Percentiles rank a stretch among this genome's conserved stretches.
Conservation (phyloP, 2,888 invertebrate species). For the Plutella xylostella region DNA sequence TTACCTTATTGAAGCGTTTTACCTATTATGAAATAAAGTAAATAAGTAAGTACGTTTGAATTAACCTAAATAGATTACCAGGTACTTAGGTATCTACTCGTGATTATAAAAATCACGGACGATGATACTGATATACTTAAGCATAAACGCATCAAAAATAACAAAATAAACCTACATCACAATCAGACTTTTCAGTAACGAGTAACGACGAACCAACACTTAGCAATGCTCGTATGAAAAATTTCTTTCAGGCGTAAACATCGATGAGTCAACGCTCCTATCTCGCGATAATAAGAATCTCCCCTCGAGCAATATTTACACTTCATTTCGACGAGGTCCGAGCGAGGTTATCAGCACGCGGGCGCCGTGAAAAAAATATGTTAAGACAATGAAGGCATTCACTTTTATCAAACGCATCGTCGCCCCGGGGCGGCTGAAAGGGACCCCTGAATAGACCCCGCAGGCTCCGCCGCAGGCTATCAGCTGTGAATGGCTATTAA, state of each 20-base stretch:
- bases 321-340: slow-evolving; percentile 29
- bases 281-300: slow-evolving; percentile 9
- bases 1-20: too few species aligned
- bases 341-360: slow-evolving; percentile 46
- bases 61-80: too few species aligned
- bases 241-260: slow-evolving; percentile 1
- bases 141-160: too few species aligned
- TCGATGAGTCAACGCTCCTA: not conserved
- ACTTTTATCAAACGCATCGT: slow-evolving; percentile 62
- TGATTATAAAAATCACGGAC: too few species aligned
- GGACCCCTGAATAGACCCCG: slow-evolving; percentile 47
- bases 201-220: too few species aligned
- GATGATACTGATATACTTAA: too few species aligned
- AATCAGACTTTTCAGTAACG: too few species aligned
- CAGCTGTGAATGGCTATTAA: slow-evolving; percentile 58
- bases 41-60: too few species aligned
- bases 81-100: too few species aligned
- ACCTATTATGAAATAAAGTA: too few species aligned
- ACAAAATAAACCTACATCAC: too few species aligned
- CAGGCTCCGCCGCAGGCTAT: slow-evolving; percentile 47
- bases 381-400: slow-evolving; percentile 58
- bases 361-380: slow-evolving; percentile 42
- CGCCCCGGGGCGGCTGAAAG: slow-evolving; percentile 50
- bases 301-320: slow-evolving; percentile 21
- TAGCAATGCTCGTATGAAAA: not conserved